These are phyloP conservation scores for Crematogaster levior DNA, from an alignment of 2,888 invertebrate species.

Conservation along the genomic window DNA sequence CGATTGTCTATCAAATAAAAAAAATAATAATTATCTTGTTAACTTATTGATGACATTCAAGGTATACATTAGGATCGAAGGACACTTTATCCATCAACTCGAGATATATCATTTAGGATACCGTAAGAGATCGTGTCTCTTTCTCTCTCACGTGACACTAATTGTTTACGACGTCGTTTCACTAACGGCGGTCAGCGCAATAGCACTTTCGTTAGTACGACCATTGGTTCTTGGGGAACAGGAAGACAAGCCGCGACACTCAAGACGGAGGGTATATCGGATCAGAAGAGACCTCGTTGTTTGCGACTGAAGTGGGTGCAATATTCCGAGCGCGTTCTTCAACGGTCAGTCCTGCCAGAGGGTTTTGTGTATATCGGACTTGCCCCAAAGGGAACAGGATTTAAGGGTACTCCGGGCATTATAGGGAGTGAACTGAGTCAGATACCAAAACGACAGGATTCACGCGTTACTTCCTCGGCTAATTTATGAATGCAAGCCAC, in stretches of 20 bases:
- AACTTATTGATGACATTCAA: not conserved
- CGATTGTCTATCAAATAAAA: not conserved
- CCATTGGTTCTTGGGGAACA: conserved; percentile 67
- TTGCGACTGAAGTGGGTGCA: conserved; percentile 84
- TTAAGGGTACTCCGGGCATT: conserved; percentile 75
- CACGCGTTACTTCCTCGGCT: not conserved
- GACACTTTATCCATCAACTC: conserved; percentile 33
- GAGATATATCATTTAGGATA: conserved; percentile 46
- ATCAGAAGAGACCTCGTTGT: conserved; percentile 70
- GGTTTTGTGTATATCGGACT: conserved; percentile 32
- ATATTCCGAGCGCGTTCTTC: conserved; percentile 74
- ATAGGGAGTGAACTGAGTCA: conserved; percentile 56
- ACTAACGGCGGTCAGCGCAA: conserved; percentile 67
- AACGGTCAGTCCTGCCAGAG: conserved; percentile 36
- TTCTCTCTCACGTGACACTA: conserved; percentile 61
- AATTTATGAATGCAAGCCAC: conserved; percentile 13
- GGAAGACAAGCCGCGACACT: conserved; percentile 33
- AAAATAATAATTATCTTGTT: not conserved
- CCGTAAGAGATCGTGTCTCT: conserved; percentile 38
- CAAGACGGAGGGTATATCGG: conserved; percentile 27
- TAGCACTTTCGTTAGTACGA: conserved; percentile 63
- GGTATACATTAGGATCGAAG: conserved; percentile 23
- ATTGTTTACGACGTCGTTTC: conserved; percentile 75
- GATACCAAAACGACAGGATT: not conserved
- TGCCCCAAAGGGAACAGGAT: conserved; percentile 74